A percentile compares a stretch with the other conserved stretches of the same genome.
phyloP scores from a whole-genome alignment of 1,140 invertebrate species.

The Drosophila sproati region DNA sequence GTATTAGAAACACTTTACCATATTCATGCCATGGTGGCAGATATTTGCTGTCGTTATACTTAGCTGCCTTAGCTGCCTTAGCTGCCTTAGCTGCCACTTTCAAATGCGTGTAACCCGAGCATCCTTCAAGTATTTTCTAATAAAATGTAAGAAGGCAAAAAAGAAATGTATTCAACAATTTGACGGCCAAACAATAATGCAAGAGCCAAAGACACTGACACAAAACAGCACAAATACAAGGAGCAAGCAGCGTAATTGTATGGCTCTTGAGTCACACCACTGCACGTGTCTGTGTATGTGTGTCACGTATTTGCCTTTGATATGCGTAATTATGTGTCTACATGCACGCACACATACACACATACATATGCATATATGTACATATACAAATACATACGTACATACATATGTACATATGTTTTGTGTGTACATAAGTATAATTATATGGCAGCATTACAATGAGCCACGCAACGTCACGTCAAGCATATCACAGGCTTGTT shows the following conservation, averaged over 20 bases:
- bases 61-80: neutral
- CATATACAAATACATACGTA: conserved; percentile 15
- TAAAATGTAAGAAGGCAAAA: conserved; percentile 32
- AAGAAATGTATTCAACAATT: conserved; percentile 52
- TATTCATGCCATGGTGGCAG: neutral
- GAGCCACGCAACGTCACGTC: conserved; percentile 57
- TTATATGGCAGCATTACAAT: conserved; percentile 42
- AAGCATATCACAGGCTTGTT: conserved; percentile 66
- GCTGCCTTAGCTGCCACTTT: neutral
- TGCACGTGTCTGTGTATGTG: conserved; percentile 15
- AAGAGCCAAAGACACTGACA: conserved; percentile 14
- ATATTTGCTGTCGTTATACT: neutral
- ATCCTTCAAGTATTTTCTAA: conserved; percentile 61
- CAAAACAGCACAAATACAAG: conserved; percentile 42
- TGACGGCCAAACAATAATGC: conserved; percentile 47
- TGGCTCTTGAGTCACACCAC: conserved; percentile 44
- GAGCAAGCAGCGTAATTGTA: conserved; percentile 61
- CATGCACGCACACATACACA: neutral
- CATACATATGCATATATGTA: neutral
- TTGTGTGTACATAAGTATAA: conserved; percentile 17
- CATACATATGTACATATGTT: conserved; percentile 22
- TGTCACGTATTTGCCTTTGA: conserved; percentile 45
- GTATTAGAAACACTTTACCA: neutral
- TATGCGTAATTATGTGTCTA: conserved; percentile 45
- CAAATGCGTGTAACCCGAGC: conserved; percentile 15